Percentiles rank a stretch among this genome's conserved stretches.
phyloP scores from a whole-genome alignment of 92 coral and sea anemone species.

The Zoanthus gigantus region DNA sequence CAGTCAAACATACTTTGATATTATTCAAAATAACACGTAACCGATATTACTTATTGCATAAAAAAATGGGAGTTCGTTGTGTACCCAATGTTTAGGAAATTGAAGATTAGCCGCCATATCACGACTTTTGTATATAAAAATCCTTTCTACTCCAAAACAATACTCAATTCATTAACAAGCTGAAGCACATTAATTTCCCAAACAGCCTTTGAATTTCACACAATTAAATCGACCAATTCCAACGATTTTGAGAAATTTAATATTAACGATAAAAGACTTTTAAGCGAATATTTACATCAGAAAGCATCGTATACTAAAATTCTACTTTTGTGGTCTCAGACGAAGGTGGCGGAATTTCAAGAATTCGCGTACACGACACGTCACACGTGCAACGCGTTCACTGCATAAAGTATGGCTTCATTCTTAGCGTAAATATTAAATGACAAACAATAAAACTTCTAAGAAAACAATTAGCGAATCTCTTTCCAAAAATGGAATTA shows the following conservation, averaged over 20 bases:
- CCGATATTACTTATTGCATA: too few species aligned
- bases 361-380: constrained; percentile 19
- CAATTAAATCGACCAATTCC: background rate
- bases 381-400: constrained; percentile 10
- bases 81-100: too few species aligned
- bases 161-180: background rate
- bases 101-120: too few species aligned
- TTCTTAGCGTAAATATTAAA: background rate
- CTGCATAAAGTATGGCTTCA: background rate
- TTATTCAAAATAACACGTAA: too few species aligned
- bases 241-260: background rate
- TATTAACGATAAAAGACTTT: background rate
- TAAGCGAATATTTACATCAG: background rate
- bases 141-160: background rate
- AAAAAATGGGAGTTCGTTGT: too few species aligned
- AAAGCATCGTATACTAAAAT: background rate
- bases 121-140: too few species aligned
- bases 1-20: too few species aligned
- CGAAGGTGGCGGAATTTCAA: constrained; percentile 14
- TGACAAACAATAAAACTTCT: background rate
- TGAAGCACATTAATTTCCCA: background rate
- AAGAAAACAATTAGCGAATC: background rate
- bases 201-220: background rate
- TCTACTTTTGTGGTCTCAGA: background rate
- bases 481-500: background rate